Percentiles rank a stretch among this genome's conserved stretches.
Evolutionary conservation across 2,888 invertebrate species (phyloP).

Genomic region (Macaria notata): DNA sequence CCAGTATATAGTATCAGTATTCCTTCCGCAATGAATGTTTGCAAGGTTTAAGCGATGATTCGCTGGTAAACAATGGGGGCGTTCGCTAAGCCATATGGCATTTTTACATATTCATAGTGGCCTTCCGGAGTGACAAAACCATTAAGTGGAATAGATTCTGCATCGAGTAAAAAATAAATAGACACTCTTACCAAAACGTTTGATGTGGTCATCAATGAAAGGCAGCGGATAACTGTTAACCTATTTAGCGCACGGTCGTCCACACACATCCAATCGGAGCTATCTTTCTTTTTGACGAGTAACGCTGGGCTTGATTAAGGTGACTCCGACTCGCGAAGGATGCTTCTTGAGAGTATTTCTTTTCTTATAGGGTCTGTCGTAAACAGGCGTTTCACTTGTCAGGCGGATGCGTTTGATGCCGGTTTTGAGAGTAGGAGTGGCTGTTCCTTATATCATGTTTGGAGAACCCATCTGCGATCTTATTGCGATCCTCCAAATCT

Average conservation of each 20-base stretch:
- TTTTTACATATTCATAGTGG: constrained; percentile 28
- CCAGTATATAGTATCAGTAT: constrained; percentile 10
- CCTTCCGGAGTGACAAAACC: constrained; percentile 3
- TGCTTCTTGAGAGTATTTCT: constrained; percentile 9
- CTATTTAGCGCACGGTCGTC: constrained; percentile 4
- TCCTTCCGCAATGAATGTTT: constrained; percentile 1
- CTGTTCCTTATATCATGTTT: constrained; percentile 12
- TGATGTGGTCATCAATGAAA: constrained; percentile 10
- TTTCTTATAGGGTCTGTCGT: constrained; percentile 8
- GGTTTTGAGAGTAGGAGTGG: constrained; percentile 12
- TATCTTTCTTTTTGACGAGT: constrained; percentile 15
- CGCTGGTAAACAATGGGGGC: constrained; percentile 31
- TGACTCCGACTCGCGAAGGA: constrained; percentile 18
- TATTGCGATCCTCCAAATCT: not conserved
- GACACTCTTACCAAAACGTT: not conserved
- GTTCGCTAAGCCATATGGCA: constrained; percentile 32
- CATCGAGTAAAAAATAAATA: constrained; percentile 2
- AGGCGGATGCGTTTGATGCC: constrained; percentile 12
- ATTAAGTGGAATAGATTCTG: constrained; percentile 1
- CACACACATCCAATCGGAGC: constrained; percentile 3
- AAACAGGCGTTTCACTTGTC: not conserved
- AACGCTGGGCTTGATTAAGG: constrained; percentile 11
- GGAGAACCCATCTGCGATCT: constrained; percentile 5
- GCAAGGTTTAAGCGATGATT: constrained; percentile 15
- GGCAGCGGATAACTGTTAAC: constrained; percentile 4